Evolutionary conservation across 2,797 vertebrate genomes (phyloP).

Genomic region (Pseudochromis fuscus): DNA sequence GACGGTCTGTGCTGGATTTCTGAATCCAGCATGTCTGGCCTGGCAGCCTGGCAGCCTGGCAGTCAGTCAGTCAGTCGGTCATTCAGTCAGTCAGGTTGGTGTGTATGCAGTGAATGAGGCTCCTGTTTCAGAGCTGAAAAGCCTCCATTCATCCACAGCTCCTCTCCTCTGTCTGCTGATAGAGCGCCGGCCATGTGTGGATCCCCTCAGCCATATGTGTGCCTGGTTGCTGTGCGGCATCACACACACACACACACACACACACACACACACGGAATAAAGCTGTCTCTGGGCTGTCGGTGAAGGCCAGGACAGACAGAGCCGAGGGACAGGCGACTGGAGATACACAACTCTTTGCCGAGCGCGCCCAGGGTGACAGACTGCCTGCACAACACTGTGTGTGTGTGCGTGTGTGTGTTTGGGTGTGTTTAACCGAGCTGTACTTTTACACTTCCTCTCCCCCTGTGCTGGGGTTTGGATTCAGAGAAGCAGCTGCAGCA

Average conservation of each 20-base stretch:
- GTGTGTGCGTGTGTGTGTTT: slow-evolving; percentile 8
- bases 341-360: slow-evolving; percentile 7
- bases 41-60: slow-evolving; percentile 32
- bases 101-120: slow-evolving; percentile 48
- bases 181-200: slow-evolving; percentile 38
- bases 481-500: slow-evolving; percentile 52
- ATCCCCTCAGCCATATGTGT: slow-evolving; percentile 45
- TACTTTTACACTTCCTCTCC: slow-evolving; percentile 31
- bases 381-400: not conserved
- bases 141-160: slow-evolving; percentile 49
- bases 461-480: slow-evolving; percentile 32
- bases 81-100: no score
- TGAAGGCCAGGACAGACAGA: slow-evolving; percentile 24
- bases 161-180: slow-evolving; percentile 49
- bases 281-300: slow-evolving; percentile 3
- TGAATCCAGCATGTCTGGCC: not conserved
- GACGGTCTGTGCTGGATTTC: not conserved
- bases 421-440: slow-evolving; percentile 22
- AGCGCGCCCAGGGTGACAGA: slow-evolving; percentile 13
- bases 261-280: not conserved
- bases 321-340: slow-evolving; percentile 6
- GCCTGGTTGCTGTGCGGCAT: not conserved
- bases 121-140: slow-evolving; percentile 66
- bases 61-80: slow-evolving; percentile 16
- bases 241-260: not conserved